These are phyloP conservation scores for Parascotia fuliginaria DNA, from an alignment of 2,888 invertebrate genomes.

Conservation along the genomic window DNA sequence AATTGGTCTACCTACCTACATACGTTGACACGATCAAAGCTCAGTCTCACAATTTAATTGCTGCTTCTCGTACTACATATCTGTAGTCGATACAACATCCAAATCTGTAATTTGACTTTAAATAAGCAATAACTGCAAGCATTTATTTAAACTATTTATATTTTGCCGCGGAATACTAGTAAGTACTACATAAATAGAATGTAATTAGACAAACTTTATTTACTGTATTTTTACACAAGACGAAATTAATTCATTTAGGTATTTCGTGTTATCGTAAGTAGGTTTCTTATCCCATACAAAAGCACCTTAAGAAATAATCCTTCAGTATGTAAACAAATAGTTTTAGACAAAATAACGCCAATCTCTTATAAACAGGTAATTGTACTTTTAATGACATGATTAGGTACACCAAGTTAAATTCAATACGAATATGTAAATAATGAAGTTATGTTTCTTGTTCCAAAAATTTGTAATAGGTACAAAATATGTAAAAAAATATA, in stretches of 20 bases:
- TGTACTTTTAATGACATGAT: conserved; percentile 69
- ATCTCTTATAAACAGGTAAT: conserved; percentile 61
- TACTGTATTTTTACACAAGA: neutral
- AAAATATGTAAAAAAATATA: conserved; percentile 31
- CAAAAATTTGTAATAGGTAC: conserved; percentile 20
- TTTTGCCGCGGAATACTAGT: too few relatives aligned
- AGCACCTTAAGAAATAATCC: conserved; percentile 52
- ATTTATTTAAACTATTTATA: conserved; percentile 19
- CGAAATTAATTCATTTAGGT: too few relatives aligned
- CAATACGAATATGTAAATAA: conserved; percentile 24
- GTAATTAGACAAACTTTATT: conserved; percentile 13
- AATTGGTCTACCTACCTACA: conserved; percentile 29
- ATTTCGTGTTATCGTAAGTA: conserved; percentile 22
- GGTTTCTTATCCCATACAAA: conserved; percentile 26
- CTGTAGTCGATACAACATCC: conserved; percentile 15
- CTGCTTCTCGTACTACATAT: conserved; percentile 9
- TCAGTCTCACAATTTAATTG: conserved; percentile 42
- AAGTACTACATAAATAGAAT: conserved; percentile 1
- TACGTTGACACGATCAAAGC: conserved; percentile 40
- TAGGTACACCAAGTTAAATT: conserved; percentile 28
- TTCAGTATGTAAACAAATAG: conserved; percentile 42
- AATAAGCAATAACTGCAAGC: conserved; percentile 21
- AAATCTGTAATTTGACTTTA: conserved; percentile 4
- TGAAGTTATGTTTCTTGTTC: conserved; percentile 38
- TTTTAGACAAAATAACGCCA: conserved; percentile 55